Evolutionary conservation across 2,113 vertebrate species (phyloP), one percentile per base, ranked within the genome.

Genomic region (Percopsis transmontana): DNA sequence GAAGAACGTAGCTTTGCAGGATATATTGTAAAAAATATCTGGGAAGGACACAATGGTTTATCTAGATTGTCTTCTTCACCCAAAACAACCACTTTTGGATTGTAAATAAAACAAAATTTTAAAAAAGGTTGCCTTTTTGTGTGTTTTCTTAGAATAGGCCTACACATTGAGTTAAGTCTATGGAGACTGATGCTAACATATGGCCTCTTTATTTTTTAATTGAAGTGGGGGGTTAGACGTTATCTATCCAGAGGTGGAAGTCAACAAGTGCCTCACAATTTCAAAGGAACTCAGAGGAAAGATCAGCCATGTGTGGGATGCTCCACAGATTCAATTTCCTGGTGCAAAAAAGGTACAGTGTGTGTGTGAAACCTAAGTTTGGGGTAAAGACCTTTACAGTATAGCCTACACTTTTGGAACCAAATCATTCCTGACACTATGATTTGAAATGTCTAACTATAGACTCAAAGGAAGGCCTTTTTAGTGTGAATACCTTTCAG

Each of bases 171-270:
- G 27, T 50, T n/a, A 62, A 19, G 15, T 14, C 41, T 16, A 6
- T 11, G n/a, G 15, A 23, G 38, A 10, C 2, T 66, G 19, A 60
- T n/a, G 38, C 41, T 41, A 60, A 7, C 11, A 21, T 23, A 41
- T n/a, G 13, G 11, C 15, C 54, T 64, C 11, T 56, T 14, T 33
- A 20, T 7, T 57, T 66, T 39, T 71, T 66, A n/a, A 18, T 60
- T 77, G 20, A 77, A 92, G 91, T n/a, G 89, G 80, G 10, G 68
- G 55, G 15, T 70, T 93, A 20, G 48, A 87, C 48, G 76, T 89
- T 33, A 69, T 61, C 44, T 91, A 92, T 63, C 91, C 90, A 47
- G 73, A 80, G 39, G 23, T 90, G 84, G 51, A 76, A n/a, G 27
- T 91, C 23, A 50, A 64, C 3, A 5, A 74, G 58, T 91, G 90